These are phyloP conservation scores for Cnemophilus loriae DNA, from an alignment of 2,113 vertebrate species.

Conservation along the genomic window DNA sequence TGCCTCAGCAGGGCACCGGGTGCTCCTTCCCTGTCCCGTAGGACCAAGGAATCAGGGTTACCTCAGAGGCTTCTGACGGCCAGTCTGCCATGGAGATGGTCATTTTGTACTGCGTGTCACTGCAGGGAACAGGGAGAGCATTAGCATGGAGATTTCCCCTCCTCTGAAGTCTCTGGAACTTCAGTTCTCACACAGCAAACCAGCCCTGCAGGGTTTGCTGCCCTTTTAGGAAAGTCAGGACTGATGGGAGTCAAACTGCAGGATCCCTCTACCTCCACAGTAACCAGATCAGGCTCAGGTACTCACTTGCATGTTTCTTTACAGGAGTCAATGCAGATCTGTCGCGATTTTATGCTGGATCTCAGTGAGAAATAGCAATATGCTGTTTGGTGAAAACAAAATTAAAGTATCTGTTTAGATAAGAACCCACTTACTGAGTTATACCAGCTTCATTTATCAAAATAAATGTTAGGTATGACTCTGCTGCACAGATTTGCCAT, in stretches of 20 bases:
- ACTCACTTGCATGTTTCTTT: slow-evolving; percentile 83
- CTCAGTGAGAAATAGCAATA: slow-evolving; percentile 70
- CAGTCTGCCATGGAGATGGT: slow-evolving; percentile 84
- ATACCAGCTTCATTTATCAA: not conserved
- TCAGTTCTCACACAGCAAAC: not conserved
- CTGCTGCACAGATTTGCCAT: not conserved
- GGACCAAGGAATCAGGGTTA: not conserved
- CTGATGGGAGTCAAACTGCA: not conserved
- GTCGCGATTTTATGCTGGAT: slow-evolving; percentile 50
- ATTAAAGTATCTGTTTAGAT: not conserved
- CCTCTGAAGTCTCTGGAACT: not conserved
- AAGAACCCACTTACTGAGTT: not conserved
- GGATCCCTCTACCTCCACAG: not conserved
- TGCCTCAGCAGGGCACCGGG: not conserved
- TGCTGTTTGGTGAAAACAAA: slow-evolving; percentile 35
- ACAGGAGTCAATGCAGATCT: slow-evolving; percentile 73
- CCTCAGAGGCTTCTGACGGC: slow-evolving; percentile 78
- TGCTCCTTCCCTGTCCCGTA: not conserved
- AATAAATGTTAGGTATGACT: not conserved
- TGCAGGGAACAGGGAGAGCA: slow-evolving; percentile 1
- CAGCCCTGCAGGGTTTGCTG: not conserved
- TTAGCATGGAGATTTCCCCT: not conserved
- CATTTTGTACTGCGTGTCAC: slow-evolving; percentile 81
- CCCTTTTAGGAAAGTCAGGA: not conserved
- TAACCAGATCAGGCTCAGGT: rapidly evolving